phyloP scores from a whole-genome alignment of 1,140 invertebrate genomes.

The Calliopsis andreniformis region DNA sequence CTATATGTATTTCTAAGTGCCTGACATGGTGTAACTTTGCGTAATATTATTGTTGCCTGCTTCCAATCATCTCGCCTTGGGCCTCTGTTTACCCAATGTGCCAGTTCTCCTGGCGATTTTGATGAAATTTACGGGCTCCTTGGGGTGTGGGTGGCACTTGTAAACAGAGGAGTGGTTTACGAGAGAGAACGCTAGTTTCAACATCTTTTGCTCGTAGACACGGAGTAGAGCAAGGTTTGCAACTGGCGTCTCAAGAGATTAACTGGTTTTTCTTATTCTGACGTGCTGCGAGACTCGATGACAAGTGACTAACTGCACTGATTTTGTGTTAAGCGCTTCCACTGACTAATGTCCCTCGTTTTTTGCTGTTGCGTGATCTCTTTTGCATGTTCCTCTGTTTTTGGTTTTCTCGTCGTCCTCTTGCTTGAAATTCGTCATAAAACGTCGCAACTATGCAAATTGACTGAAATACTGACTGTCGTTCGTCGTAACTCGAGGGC shows the following conservation, averaged over 20 bases:
- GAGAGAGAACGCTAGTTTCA: neutral
- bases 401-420: too few relatives aligned
- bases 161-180: neutral
- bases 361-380: too few relatives aligned
- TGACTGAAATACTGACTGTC: too few relatives aligned
- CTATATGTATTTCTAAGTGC: neutral
- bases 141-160: neutral
- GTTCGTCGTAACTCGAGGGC: neutral
- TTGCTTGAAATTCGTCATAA: too few relatives aligned
- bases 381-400: too few relatives aligned
- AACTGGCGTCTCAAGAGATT: neutral
- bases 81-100: neutral
- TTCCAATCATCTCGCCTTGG: neutral
- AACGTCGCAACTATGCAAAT: too few relatives aligned
- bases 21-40: neutral
- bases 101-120: neutral
- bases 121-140: neutral
- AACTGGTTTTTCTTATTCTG: too few relatives aligned
- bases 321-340: too few relatives aligned
- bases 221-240: neutral
- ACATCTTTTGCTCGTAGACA: neutral
- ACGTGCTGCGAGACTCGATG: too few relatives aligned
- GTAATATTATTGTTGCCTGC: neutral
- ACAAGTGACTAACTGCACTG: too few relatives aligned
- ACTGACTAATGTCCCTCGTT: too few relatives aligned